Conservation (phyloP, 2,113 vertebrate genomes). For the Dissostichus mawsoni region DNA sequence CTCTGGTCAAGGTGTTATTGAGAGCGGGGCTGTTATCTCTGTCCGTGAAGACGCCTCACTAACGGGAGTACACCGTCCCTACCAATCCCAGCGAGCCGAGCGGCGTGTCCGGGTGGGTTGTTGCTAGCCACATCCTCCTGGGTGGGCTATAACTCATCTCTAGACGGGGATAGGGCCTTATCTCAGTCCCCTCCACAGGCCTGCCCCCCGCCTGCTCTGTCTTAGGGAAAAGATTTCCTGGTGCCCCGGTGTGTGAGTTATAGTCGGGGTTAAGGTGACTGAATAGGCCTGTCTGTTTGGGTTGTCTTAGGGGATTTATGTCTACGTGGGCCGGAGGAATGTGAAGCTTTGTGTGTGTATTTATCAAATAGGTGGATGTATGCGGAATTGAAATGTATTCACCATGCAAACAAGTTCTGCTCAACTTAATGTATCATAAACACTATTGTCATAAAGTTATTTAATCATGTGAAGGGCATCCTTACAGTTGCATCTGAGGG, state of each 20-base stretch:
- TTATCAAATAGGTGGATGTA: not conserved
- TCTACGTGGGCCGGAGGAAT: constrained; percentile 54
- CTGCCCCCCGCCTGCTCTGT: constrained; percentile 67
- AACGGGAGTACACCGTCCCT: constrained; percentile 50
- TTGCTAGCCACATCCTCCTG: constrained; percentile 74
- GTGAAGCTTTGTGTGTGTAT: constrained; percentile 36
- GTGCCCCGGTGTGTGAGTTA: constrained; percentile 71
- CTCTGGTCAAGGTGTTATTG: constrained; percentile 81
- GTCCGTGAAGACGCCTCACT: constrained; percentile 58
- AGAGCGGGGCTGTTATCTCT: constrained; percentile 75
- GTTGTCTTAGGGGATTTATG: constrained; percentile 72
- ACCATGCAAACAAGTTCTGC: constrained; percentile 30
- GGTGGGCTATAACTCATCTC: constrained; percentile 84
- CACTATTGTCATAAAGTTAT: constrained; percentile 70
- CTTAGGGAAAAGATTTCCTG: constrained; percentile 72
- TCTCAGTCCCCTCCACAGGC: constrained; percentile 71
- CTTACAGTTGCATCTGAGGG: constrained; percentile 72
- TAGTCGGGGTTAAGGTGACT: constrained; percentile 79
- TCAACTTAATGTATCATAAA: constrained; percentile 45
- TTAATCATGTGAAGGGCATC: constrained; percentile 82
- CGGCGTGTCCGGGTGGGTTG: constrained; percentile 61
- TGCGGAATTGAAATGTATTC: constrained; percentile 49
- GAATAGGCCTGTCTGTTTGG: constrained; percentile 74
- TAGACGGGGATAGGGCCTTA: constrained; percentile 73
- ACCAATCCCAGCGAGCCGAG: constrained; percentile 61